Evolutionary conservation across 2,797 vertebrate species (phyloP).

Genomic region (Tauraco hartlaubi): DNA sequence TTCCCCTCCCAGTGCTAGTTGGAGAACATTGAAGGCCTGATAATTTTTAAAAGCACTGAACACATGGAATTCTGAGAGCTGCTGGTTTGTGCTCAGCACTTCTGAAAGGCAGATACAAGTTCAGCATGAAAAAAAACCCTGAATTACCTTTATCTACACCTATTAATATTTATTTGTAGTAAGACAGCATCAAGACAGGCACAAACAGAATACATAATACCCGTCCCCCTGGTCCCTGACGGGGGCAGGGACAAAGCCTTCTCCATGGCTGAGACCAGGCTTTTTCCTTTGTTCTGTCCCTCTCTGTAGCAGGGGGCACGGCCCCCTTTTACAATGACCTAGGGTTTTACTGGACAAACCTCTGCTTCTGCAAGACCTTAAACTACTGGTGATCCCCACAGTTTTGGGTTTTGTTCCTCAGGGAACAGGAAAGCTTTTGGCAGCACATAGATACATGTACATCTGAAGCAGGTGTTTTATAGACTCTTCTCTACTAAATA

Average conservation of each 20-base stretch:
- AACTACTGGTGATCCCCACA: not conserved
- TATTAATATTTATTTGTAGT: not conserved
- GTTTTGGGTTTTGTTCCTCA: not conserved
- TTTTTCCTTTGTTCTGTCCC: not conserved
- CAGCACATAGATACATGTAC: rapidly evolving
- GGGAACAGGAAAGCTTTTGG: not conserved
- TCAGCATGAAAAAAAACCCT: not conserved
- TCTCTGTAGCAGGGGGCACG: not conserved
- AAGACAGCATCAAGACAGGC: not conserved
- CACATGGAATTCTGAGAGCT: not conserved
- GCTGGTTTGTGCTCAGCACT: not conserved
- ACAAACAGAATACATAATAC: not conserved
- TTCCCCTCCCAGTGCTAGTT: rapidly evolving
- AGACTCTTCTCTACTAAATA: not conserved
- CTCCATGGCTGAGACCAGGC: not conserved
- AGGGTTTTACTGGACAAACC: not conserved
- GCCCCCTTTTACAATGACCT: not conserved
- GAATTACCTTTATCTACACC: not conserved
- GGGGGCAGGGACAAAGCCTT: not conserved
- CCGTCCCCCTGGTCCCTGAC: not conserved
- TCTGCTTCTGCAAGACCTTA: not conserved
- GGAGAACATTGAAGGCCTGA: not conserved
- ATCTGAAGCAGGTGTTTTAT: not conserved
- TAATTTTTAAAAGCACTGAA: not conserved
- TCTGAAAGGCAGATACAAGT: not conserved